Evolutionary conservation across 2,113 vertebrate species (phyloP), one percentile per base, ranked within the genome.

Genomic region (Dasyornis broadbenti): DNA sequence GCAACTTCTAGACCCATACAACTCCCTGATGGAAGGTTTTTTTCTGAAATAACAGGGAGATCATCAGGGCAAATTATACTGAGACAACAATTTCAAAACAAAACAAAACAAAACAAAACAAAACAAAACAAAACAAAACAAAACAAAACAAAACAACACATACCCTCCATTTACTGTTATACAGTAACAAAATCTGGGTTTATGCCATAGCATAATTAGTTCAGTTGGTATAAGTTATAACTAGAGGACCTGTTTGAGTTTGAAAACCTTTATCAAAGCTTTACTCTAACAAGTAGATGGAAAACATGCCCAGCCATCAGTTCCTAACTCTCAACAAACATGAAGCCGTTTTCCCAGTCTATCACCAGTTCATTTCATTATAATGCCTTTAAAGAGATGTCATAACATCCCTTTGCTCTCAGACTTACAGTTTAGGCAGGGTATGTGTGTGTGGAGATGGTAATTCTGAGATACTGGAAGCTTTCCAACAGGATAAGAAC

Each of bases 401-500:
- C 30, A 27, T 35, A 70, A 70, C 12, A 75, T 28, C 54, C 19
- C 4, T 61, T 69, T 66, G 28, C 57, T 71, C 79, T 79, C 84
- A 82, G 26, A 69, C 44, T 76, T 44, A 14, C 50, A 50, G 15
- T 72, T 79, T 89, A 60, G 68, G 24, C 31, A 72, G 49, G 20
- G 47, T 50, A 24, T 26, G 18, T 49, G 37, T 45, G 26, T 28
- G 37, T 11, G 28, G 54, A 88, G 10, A 42, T 63, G 65, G 53
- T 40, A 37, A 68, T 93, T 85, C 61, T 82, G 84, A 96, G 73
- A 60, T 39, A 57, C 11, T 86, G 70, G 68, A 92, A 90, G 50
- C 75, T 80, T 90, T 90, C 85, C 64, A 86, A 69, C 12, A 85
- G 73, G 45, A 9, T 80, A 93, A 93, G 82, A 79, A 69, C 49